These are phyloP conservation scores for Xestia ashworthii DNA, from an alignment of 2,888 invertebrate species.

Conservation along the genomic window DNA sequence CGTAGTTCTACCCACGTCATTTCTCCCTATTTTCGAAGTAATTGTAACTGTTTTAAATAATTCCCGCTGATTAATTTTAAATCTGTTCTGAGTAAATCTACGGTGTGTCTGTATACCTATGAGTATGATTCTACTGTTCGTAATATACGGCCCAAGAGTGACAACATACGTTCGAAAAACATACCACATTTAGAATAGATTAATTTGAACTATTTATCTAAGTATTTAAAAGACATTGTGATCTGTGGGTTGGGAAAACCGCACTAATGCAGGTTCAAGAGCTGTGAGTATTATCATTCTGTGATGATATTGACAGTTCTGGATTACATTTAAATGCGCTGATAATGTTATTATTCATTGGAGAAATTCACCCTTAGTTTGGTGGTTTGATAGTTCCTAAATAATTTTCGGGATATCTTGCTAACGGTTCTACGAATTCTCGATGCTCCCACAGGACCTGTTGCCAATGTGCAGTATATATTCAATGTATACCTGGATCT, in stretches of 20 bases:
- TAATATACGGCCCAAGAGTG: background rate
- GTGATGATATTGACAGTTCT: background rate
- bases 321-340: background rate
- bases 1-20: background rate
- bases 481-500: constrained; percentile 16
- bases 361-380: background rate
- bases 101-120: too few relatives aligned
- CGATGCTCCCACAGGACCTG: constrained; percentile 14
- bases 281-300: too few relatives aligned
- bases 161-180: background rate
- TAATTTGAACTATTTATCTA: background rate
- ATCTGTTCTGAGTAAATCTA: background rate
- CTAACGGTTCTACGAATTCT: background rate
- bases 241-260: background rate
- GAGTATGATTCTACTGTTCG: too few relatives aligned
- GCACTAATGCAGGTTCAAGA: too few relatives aligned
- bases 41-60: background rate
- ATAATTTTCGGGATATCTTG: constrained; percentile 16
- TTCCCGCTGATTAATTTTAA: background rate
- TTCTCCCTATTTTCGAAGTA: background rate
- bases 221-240: background rate
- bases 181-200: background rate
- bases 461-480: constrained; percentile 13
- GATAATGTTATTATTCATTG: background rate
- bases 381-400: background rate